These are phyloP conservation scores for Pogoniulus pusillus DNA, from an alignment of 2,797 vertebrate species.

Conservation along the genomic window DNA sequence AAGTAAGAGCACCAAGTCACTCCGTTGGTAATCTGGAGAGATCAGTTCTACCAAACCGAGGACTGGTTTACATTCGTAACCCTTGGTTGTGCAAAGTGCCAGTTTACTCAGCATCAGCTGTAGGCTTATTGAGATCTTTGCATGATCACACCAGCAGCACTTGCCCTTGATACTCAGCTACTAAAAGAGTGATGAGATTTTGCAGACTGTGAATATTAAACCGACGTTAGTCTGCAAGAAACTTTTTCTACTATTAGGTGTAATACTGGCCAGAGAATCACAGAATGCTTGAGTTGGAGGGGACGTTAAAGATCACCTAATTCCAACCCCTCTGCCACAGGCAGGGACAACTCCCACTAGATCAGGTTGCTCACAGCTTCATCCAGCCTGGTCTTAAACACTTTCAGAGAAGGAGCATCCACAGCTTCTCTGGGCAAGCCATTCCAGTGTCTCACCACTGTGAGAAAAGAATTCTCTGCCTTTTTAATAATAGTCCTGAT, in stretches of 20 bases:
- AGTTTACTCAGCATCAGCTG: neutral
- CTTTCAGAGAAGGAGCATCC: no score
- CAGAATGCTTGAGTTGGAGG: neutral
- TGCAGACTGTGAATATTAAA: neutral
- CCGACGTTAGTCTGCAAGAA: neutral
- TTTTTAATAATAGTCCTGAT: neutral
- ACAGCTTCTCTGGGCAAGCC: no score
- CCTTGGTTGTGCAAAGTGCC: neutral
- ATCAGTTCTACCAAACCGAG: neutral
- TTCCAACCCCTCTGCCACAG: no score
- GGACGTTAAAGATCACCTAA: no score
- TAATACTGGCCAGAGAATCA: neutral
- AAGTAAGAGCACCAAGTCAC: neutral
- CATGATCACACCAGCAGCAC: neutral
- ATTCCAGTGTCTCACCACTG: no score
- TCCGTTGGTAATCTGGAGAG: neutral
- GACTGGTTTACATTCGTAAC: neutral
- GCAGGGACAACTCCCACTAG: no score
- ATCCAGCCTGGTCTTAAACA: no score
- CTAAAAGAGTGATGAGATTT: neutral
- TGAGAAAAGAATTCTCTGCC: neutral
- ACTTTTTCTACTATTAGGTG: neutral
- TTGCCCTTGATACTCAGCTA: neutral
- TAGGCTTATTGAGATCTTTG: neutral
- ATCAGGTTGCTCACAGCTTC: no score